A percentile compares a stretch with the other conserved stretches of the same genome.
Conservation (phyloP, 1,140 invertebrate species). For the Carcinoscorpius rotundicauda region DNA sequence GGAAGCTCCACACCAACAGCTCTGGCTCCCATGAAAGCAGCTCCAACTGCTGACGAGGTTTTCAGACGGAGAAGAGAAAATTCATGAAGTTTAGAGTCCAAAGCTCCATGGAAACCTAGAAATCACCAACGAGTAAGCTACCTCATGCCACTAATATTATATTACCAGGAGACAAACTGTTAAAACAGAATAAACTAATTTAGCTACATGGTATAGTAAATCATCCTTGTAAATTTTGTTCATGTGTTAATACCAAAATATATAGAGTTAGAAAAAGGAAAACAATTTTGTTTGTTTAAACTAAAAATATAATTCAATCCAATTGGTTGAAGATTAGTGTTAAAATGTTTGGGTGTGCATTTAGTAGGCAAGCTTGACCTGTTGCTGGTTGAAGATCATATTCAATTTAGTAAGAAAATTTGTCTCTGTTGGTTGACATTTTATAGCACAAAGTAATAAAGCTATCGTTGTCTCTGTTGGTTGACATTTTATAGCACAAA, state of each 20-base stretch:
- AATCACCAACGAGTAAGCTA: neutral
- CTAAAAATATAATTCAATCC: no score
- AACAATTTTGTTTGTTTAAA: neutral
- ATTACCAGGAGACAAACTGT: neutral
- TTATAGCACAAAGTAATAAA: no score
- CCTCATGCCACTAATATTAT: neutral
- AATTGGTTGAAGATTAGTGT: no score
- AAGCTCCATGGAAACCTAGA: conserved; percentile 22
- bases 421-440: no score
- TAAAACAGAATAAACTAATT: neutral
- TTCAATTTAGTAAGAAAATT: no score
- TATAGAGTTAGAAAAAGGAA: neutral
- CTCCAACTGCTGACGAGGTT: conserved; percentile 53
- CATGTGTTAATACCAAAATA: neutral
- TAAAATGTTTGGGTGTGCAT: no score
- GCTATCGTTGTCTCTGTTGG: no score
- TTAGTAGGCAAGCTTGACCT: no score
- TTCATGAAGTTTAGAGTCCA: conserved; percentile 34
- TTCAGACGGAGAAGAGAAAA: conserved; percentile 51
- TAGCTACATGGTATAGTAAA: neutral
- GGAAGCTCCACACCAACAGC: conserved; percentile 37
- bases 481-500: no score
- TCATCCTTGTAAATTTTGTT: neutral
- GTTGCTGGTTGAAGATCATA: no score
- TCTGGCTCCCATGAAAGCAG: conserved; percentile 58